A percentile compares a stretch with the other conserved stretches of the same genome.
Conservation (phyloP, 2,797 vertebrate genomes). For the Pseudotriccus pelzelni region DNA sequence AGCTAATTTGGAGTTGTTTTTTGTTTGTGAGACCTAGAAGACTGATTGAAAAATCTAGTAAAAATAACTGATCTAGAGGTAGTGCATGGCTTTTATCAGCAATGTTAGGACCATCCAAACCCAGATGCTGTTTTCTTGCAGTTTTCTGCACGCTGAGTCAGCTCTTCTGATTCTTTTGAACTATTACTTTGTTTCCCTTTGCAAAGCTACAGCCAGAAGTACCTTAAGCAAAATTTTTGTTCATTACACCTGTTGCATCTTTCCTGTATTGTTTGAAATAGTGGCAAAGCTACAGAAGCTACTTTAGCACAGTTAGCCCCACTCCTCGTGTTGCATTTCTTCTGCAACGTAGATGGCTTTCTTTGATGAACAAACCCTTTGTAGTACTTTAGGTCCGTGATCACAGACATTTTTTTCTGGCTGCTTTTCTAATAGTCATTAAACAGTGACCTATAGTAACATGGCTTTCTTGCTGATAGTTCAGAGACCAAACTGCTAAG, state of each 20-base stretch:
- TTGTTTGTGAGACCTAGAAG: background rate
- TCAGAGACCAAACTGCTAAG: background rate
- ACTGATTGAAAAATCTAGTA: background rate
- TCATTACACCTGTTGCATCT: background rate
- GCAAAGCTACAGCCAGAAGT: background rate
- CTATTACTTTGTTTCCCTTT: background rate
- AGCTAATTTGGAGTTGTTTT: background rate
- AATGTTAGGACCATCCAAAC: background rate
- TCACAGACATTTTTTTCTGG: background rate
- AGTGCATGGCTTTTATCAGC: background rate
- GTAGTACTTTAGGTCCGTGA: background rate
- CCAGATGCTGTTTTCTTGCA: background rate
- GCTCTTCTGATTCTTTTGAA: background rate
- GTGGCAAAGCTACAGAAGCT: background rate
- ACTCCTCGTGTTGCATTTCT: background rate
- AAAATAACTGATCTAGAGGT: background rate
- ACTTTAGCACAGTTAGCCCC: background rate
- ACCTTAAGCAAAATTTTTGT: background rate
- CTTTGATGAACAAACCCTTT: background rate
- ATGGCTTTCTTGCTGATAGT: background rate
- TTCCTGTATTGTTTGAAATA: background rate
- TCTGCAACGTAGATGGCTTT: background rate
- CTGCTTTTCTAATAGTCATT: background rate
- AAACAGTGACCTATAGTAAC: background rate
- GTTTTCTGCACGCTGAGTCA: background rate